A percentile compares a stretch with the other conserved stretches of the same genome.
Conservation (phyloP, 1,140 invertebrate genomes). For the Drosophila virilis region DNA sequence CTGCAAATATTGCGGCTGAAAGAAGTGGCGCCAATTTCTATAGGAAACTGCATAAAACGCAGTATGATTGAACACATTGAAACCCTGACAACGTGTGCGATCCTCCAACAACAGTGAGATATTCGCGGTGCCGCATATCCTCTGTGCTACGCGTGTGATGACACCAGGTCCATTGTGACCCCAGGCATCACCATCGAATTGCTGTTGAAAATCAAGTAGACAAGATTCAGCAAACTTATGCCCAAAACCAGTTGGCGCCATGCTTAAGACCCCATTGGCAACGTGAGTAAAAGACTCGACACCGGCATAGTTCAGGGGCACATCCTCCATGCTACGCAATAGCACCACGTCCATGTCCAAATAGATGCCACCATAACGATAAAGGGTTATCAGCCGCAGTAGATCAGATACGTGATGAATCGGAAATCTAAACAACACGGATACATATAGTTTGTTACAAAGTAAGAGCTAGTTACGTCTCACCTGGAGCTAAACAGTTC, state of each 20-base stretch:
- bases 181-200: slow-evolving; percentile 88
- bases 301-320: slow-evolving; percentile 88
- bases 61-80: slow-evolving; percentile 86
- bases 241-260: slow-evolving; percentile 86
- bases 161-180: slow-evolving; percentile 90
- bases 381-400: slow-evolving; percentile 89
- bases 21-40: slow-evolving; percentile 87
- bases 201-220: slow-evolving; percentile 86
- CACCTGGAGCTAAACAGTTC: slow-evolving; percentile 86
- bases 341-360: slow-evolving; percentile 91
- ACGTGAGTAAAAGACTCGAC: slow-evolving; percentile 86
- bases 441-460: background rate
- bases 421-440: slow-evolving; percentile 39
- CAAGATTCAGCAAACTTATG: slow-evolving; percentile 86
- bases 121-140: slow-evolving; percentile 86
- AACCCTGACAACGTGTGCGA: slow-evolving; percentile 86
- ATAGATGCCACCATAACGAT: slow-evolving; percentile 91
- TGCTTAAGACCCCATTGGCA: slow-evolving; percentile 88
- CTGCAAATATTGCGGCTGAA: slow-evolving; percentile 84
- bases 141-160: slow-evolving; percentile 87
- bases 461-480: background rate
- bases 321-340: slow-evolving; percentile 86
- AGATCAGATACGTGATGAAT: slow-evolving; percentile 88
- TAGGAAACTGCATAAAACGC: slow-evolving; percentile 88
- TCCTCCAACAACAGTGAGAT: slow-evolving; percentile 86